Percentiles rank a stretch among this genome's conserved stretches.
Conservation (phyloP, 2,888 invertebrate genomes). For the Coleophora deauratella region DNA sequence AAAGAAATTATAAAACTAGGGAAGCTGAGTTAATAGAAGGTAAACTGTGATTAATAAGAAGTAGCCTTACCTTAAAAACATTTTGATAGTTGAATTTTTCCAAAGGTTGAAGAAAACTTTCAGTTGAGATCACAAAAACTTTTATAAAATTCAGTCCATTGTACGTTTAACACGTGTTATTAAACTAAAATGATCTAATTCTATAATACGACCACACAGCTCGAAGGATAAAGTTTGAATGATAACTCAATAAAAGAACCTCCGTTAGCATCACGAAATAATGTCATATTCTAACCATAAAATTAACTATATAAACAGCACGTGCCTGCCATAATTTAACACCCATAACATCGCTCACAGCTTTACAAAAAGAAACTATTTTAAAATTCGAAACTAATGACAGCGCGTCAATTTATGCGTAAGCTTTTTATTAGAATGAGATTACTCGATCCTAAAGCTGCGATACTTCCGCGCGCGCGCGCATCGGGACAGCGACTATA, state of each 20-base stretch:
- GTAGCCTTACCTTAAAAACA: slow-evolving; percentile 51
- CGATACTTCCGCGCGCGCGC: slow-evolving; percentile 69
- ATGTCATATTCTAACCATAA: slow-evolving; percentile 60
- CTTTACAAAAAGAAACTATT: slow-evolving; percentile 44
- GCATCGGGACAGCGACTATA: slow-evolving; percentile 69
- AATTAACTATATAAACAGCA: slow-evolving; percentile 60
- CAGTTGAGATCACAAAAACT: slow-evolving; percentile 32
- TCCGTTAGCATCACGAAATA: slow-evolving; percentile 59
- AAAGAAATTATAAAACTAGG: too few species aligned
- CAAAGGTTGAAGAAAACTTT: slow-evolving; percentile 21
- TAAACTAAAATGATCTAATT: slow-evolving; percentile 17
- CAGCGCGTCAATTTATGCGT: slow-evolving; percentile 65
- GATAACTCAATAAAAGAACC: slow-evolving; percentile 53
- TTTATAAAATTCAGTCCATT: slow-evolving; percentile 27
- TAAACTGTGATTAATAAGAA: too few species aligned
- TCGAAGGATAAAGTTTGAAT: slow-evolving; percentile 50
- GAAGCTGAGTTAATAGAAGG: too few species aligned
- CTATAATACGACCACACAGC: slow-evolving; percentile 60
- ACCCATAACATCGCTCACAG: slow-evolving; percentile 46
- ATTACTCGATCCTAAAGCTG: slow-evolving; percentile 65
- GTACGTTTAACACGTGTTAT: slow-evolving; percentile 32
- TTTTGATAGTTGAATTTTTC: slow-evolving; percentile 26
- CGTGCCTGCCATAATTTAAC: slow-evolving; percentile 63
- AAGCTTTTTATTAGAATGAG: slow-evolving; percentile 71
- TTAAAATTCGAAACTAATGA: slow-evolving; percentile 49